Base-by-base conservation (phyloP, 2,888 invertebrate species). In the Ecliptopera silaceata region DNA sequence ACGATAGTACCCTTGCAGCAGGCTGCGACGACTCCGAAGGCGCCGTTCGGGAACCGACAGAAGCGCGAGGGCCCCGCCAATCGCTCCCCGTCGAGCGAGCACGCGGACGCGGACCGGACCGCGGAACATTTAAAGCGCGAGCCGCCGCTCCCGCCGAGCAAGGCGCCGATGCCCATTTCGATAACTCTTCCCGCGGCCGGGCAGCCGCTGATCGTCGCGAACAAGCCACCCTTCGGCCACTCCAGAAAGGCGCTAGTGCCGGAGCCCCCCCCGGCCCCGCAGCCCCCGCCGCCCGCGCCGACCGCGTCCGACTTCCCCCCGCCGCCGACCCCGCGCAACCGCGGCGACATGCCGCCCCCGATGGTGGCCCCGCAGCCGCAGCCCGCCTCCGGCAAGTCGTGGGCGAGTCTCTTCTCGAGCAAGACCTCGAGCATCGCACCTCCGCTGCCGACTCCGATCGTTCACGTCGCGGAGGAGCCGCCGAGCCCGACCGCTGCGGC, bases 371-470 rank as follows among this genome's bases (percentile, higher is more conserved):
- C 84, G 3, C 89, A 85, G 56, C 88, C 85, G 1, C 86, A 81
- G 59, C 86, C 89, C 0, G 87, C 89, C 0, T 77, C 91, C 13
- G 85, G 92, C 59, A 90, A 93, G 47, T 94, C 95, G 0, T 95
- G 95, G 95, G 94, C 95, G 1, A 94, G 95, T 78, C 74, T 95
- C 12, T 95, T 95, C 78, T 92, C 88, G 2, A 91, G 71, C 56
- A 88, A 88, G 66, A 49, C 77, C 0, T 68, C 79, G 2, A n/a
- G 44, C 12, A 32, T 53, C 15, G 70, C 65, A 18, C 67, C 75
- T 18, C 53, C 69, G 2, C 54, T 69, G 1, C 63, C 74, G 2
- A 59, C 73, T 0, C 67, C 66, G 4, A 41, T 54, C 17, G 12
- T 54, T 6, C 54, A 48, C 3, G 68, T 75, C 0, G 60, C 68